Evolutionary conservation across 2,888 invertebrate species (phyloP), one percentile per base, ranked within the genome.

Genomic region (Brachypterus glaber): DNA sequence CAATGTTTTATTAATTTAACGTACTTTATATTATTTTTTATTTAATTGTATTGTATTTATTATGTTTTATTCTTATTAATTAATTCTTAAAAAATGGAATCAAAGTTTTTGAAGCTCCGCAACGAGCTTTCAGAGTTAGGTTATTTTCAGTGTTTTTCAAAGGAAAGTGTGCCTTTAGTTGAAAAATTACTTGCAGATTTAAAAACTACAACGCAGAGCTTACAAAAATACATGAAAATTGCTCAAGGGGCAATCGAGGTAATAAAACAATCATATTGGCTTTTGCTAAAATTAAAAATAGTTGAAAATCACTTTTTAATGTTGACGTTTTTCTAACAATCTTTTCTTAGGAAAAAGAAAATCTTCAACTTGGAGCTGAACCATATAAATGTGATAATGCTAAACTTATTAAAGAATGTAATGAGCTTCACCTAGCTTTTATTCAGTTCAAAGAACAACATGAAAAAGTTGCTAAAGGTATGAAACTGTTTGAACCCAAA

Each of bases 201-300:
- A 40, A 71, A 90, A 43, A 82, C 85, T 60, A 90, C 90, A 5
- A 91, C 89, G n/a, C 81, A 84, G 49, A 88, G 82, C 57, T 69
- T 91, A 37, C 81, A 86, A 56, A 82, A 88, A 66, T 82, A 86
- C 46, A 90, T 90, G 72, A 73, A 78, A 43, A 67, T 84, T 50
- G 78, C 84, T 4, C 75, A 79, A 58, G 74, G 79, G 52, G 75
- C 81, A 35, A 62, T 76, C 18, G 74, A 79, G 69, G 79, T 79
- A 60, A 50, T 44, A 26, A 35, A 33, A 21, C 25, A 26, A 31
- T 27, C 16, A 16, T 17, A n/a, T 39, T 35, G 26, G 12, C 15
- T 30, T 30, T 11, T 31, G 9, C 14, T 14, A 30, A n/a, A 12
- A 24, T 17, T 3, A 29, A 17, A 21, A 36, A n/a, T n/a, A n/a